phyloP scores from a whole-genome alignment of 2,888 invertebrate genomes.

The Halocaridina rubra region DNA sequence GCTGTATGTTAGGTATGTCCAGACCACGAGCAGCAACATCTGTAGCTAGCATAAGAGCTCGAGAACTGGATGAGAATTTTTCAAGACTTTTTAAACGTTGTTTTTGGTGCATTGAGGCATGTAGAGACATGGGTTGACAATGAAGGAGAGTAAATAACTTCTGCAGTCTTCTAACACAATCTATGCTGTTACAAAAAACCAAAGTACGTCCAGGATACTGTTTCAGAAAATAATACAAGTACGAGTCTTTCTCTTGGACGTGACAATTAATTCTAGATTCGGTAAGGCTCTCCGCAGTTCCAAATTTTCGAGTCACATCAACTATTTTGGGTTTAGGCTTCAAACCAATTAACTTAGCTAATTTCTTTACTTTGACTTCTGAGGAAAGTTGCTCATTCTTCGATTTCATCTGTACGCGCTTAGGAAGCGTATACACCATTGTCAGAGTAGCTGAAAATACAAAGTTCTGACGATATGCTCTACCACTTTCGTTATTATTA shows the following conservation, averaged over 20 bases:
- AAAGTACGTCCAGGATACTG: constrained; percentile 90
- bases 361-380: constrained; percentile 80
- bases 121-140: constrained; percentile 76
- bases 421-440: constrained; percentile 81
- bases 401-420: constrained; percentile 33
- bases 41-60: constrained; percentile 85
- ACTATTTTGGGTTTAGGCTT: constrained; percentile 88
- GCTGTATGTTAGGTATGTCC: constrained; percentile 92
- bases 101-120: constrained; percentile 87
- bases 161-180: constrained; percentile 83
- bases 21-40: constrained; percentile 98
- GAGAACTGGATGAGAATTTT: constrained; percentile 77
- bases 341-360: constrained; percentile 85
- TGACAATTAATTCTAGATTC: constrained; percentile 71
- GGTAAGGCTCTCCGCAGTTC: constrained; percentile 84
- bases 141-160: constrained; percentile 76
- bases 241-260: constrained; percentile 91
- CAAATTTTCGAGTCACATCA: constrained; percentile 86
- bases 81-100: constrained; percentile 95
- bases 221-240: constrained; percentile 89
- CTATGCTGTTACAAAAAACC: constrained; percentile 92
- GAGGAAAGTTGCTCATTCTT: constrained; percentile 69
- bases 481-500: constrained; percentile 76
- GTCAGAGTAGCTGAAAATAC: constrained; percentile 98
- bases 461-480: constrained; percentile 72